Base-by-base conservation (phyloP, 2,888 invertebrate genomes). In the Linnaemya tessellans region DNA sequence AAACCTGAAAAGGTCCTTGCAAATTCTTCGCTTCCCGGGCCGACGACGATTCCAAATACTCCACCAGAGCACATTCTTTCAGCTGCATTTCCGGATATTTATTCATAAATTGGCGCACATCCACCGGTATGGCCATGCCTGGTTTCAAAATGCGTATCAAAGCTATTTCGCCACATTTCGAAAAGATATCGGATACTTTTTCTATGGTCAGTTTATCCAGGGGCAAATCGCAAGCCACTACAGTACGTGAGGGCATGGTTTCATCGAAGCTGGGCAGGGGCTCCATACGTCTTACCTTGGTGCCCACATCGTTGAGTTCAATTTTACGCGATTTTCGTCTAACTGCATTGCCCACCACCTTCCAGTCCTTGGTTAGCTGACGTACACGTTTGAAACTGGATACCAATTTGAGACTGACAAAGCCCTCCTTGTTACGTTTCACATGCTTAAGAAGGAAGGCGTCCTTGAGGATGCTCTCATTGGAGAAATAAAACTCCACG, bases 351-450 rank as follows among this genome's bases (percentile, higher is more conserved):
- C 98, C 98, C 11, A 98, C 98, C 25, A 97, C 96, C 87, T 97
- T 94, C 97, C 98, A 98, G 91, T 98, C 98, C 91, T 97, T 97
- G 15, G 98, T 97, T 80, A 98, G 93, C 90, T 98, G 97, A 90
- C 98, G 98, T 58, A 99, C 98, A 86, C 98, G 95, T 91, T 98
- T 98, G 92, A 99, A 98, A 90, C 98, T 98, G 15, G 98, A 97
- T 88, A 99, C 97, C 80, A 99, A 94, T 92, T 98, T 99, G 73
- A 99, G 93, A 74, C 97, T 98, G 18, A 99, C 98, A 93, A 96
- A 98, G 22, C 98, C 98, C 93, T 98, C 98, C 93, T 98, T 98
- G 92, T 98, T 98, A 74, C 98, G 94, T 79, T 97, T 95, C 25
- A 98, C 98, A 91, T 98, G 98, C 92, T 99, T 99, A 86, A 98